These are phyloP conservation scores for Leptopterna dolabrata DNA, from an alignment of 2,888 invertebrate genomes.

Conservation along the genomic window DNA sequence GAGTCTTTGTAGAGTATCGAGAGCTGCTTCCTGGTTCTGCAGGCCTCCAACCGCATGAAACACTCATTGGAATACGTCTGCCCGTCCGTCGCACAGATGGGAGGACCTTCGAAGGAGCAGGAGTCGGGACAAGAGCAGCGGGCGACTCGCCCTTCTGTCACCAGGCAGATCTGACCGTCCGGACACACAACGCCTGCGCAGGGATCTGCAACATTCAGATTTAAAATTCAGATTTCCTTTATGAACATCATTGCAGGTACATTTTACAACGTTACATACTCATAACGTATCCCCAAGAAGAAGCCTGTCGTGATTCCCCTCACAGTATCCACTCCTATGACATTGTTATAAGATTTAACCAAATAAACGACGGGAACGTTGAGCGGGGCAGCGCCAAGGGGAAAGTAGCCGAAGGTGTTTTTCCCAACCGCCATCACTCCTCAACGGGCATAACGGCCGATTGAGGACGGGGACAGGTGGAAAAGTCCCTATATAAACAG, in stretches of 20 bases:
- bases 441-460: too few relatives aligned
- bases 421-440: too few relatives aligned
- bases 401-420: too few relatives aligned
- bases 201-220: constrained; percentile 77
- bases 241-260: background rate
- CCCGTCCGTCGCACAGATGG: constrained; percentile 83
- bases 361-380: too few relatives aligned
- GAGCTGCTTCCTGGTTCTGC: constrained; percentile 78
- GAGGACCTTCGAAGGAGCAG: constrained; percentile 79
- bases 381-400: too few relatives aligned
- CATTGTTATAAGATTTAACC: too few relatives aligned
- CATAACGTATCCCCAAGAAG: too few relatives aligned
- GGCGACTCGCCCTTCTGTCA: constrained; percentile 82
- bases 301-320: too few relatives aligned
- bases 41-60: constrained; percentile 81
- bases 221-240: too few relatives aligned
- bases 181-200: constrained; percentile 83
- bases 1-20: constrained; percentile 84
- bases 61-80: constrained; percentile 87
- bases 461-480: too few relatives aligned
- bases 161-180: constrained; percentile 83
- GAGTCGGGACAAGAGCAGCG: constrained; percentile 83
- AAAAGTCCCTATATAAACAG: too few relatives aligned
- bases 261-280: background rate
- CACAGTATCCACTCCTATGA: too few relatives aligned